Percentiles rank a stretch among this genome's conserved stretches.
Conservation (phyloP, 2,888 invertebrate species). For the Hirtodrosophila cameraria region DNA sequence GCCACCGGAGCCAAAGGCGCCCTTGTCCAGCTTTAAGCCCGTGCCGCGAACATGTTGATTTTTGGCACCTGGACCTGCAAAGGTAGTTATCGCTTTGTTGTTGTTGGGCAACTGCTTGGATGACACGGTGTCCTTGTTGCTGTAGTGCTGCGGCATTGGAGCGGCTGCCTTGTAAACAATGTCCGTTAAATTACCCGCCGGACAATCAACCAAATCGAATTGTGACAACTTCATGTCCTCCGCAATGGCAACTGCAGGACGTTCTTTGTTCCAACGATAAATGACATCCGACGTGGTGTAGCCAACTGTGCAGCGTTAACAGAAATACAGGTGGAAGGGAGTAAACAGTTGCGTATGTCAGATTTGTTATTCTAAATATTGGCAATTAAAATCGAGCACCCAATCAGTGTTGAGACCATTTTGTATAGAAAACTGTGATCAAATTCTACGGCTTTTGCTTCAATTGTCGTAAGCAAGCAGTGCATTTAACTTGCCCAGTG, state of each 20-base stretch:
- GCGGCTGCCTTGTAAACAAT: conserved; percentile 83
- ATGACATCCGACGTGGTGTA: conserved; percentile 90
- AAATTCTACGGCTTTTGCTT: too few species aligned
- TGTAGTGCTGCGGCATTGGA: conserved; percentile 58
- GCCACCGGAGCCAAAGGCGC: conserved; percentile 66
- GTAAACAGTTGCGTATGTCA: conserved; percentile 1
- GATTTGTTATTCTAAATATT: conserved; percentile 45
- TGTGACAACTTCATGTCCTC: conserved; percentile 93
- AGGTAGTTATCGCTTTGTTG: conserved; percentile 67
- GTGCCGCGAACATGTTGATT: conserved; percentile 81
- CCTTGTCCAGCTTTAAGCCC: conserved; percentile 79
- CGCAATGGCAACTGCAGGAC: conserved; percentile 89
- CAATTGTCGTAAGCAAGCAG: too few species aligned
- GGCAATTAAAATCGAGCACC: conserved; percentile 28
- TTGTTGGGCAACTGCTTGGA: conserved; percentile 42
- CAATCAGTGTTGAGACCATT: conserved; percentile 4
- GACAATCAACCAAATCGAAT: conserved; percentile 91
- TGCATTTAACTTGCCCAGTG: too few species aligned
- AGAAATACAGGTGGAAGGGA: conserved; percentile 1
- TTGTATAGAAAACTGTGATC: not conserved
- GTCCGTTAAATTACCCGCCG: conserved; percentile 88
- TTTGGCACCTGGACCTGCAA: conserved; percentile 77
- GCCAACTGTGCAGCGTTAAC: conserved; percentile 86
- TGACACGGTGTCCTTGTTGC: conserved; percentile 57
- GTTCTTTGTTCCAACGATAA: conserved; percentile 89